These are phyloP conservation scores for Pyrocephalus nanus DNA, from an alignment of 2,797 vertebrate species.

Conservation along the genomic window DNA sequence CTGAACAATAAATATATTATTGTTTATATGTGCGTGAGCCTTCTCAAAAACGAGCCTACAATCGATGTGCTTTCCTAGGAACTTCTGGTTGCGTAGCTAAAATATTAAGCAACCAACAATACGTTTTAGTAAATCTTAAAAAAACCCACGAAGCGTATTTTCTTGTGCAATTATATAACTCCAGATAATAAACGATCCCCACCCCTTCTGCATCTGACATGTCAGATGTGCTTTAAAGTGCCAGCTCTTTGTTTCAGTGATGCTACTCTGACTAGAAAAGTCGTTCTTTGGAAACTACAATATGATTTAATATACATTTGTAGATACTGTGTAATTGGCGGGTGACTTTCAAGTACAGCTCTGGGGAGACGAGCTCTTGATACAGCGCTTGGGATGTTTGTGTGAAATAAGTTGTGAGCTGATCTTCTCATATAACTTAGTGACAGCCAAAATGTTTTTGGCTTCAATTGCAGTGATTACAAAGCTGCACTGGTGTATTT, in stretches of 20 bases:
- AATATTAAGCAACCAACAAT: background rate
- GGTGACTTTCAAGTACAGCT: background rate
- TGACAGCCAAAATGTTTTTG: background rate
- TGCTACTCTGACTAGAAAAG: background rate
- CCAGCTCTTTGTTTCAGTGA: background rate
- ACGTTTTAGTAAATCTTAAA: rapidly evolving
- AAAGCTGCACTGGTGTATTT: background rate
- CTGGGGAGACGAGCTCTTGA: background rate
- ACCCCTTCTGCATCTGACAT: background rate
- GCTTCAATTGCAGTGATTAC: background rate
- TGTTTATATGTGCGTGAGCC: background rate
- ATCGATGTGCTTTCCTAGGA: background rate
- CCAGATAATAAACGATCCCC: background rate
- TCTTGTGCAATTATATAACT: background rate
- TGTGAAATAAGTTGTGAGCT: background rate
- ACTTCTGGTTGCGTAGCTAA: background rate
- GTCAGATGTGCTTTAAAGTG: background rate
- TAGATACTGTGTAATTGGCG: rapidly evolving
- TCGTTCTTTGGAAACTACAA: rapidly evolving
- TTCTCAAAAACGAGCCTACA: background rate
- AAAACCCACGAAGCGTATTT: rapidly evolving
- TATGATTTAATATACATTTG: background rate
- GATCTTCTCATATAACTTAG: background rate
- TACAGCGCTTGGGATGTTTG: background rate
- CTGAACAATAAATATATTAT: background rate